A percentile compares a stretch with the other conserved stretches of the same genome.
Conservation (phyloP, 1,140 invertebrate species). For the Watersipora subatra region DNA sequence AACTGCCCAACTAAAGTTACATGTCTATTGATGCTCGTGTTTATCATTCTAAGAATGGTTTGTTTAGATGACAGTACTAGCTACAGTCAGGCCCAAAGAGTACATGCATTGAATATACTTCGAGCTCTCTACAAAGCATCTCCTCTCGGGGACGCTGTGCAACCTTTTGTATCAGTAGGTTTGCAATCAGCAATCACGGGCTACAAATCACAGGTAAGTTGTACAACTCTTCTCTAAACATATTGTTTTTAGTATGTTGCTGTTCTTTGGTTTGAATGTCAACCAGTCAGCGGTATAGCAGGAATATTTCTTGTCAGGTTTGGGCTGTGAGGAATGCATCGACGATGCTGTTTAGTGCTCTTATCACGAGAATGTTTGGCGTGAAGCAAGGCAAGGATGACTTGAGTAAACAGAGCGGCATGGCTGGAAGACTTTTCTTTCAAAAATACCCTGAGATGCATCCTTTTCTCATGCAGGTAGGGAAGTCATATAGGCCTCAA, state of each 20-base stretch:
- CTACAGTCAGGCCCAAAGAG: background rate
- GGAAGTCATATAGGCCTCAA: too few relatives aligned
- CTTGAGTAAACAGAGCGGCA: slow-evolving; percentile 44
- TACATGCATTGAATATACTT: background rate
- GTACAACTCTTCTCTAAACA: too few relatives aligned
- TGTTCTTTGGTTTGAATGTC: too few relatives aligned
- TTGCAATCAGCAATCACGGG: background rate
- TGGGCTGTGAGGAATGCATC: slow-evolving; percentile 57
- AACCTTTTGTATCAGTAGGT: background rate
- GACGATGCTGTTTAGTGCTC: slow-evolving; percentile 64
- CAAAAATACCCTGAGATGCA: slow-evolving; percentile 63
- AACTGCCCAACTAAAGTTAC: too few relatives aligned
- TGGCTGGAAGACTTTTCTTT: slow-evolving; percentile 63
- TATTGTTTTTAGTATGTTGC: too few relatives aligned
- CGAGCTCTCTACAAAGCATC: background rate
- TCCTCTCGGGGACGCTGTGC: background rate
- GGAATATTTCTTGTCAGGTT: too few relatives aligned
- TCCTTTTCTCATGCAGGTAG: slow-evolving; percentile 55
- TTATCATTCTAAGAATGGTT: too few relatives aligned
- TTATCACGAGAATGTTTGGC: slow-evolving; percentile 80
- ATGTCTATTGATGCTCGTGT: too few relatives aligned
- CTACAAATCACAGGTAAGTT: background rate
- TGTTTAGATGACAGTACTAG: too few relatives aligned
- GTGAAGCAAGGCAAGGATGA: slow-evolving; percentile 61
- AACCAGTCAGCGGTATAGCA: too few relatives aligned